Evolutionary conservation across 2,113 vertebrate species (phyloP).

Genomic region (Lathamus discolor): DNA sequence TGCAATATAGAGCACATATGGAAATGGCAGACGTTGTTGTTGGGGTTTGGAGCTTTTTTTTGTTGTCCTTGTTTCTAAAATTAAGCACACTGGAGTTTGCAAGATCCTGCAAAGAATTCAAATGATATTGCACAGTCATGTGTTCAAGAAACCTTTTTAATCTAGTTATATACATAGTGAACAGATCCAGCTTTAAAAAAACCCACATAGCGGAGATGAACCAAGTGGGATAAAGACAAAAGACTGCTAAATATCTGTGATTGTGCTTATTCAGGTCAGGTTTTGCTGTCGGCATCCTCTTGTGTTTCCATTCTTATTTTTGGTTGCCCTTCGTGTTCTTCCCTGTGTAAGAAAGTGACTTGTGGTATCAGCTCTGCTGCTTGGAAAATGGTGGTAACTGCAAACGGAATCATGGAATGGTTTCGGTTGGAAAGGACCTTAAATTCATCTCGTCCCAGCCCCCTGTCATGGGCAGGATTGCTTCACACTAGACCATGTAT

Average conservation of each 20-base stretch:
- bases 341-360: not conserved
- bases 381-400: not conserved
- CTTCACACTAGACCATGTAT: not conserved
- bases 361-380: not conserved
- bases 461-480: not conserved
- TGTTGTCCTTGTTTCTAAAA: constrained; percentile 59
- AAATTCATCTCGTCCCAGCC: not conserved
- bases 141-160: constrained; percentile 26
- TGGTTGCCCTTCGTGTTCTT: not conserved
- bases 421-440: not conserved
- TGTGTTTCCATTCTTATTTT: not conserved
- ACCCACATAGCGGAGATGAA: not conserved
- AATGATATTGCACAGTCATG: constrained; percentile 23
- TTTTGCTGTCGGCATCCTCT: not conserved
- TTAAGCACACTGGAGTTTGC: constrained; percentile 10
- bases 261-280: not conserved
- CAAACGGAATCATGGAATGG: not conserved
- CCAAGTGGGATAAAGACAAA: not conserved
- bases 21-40: constrained; percentile 48
- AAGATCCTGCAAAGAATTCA: constrained; percentile 34
- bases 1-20: constrained; percentile 38
- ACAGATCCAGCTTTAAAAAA: not conserved
- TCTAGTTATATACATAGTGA: not conserved
- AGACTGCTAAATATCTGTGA: not conserved
- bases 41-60: constrained; percentile 6